A percentile compares a stretch with the other conserved stretches of the same genome.
Evolutionary conservation across 2,797 vertebrate species (phyloP).

Genomic region (Sebastes dallii): DNA sequence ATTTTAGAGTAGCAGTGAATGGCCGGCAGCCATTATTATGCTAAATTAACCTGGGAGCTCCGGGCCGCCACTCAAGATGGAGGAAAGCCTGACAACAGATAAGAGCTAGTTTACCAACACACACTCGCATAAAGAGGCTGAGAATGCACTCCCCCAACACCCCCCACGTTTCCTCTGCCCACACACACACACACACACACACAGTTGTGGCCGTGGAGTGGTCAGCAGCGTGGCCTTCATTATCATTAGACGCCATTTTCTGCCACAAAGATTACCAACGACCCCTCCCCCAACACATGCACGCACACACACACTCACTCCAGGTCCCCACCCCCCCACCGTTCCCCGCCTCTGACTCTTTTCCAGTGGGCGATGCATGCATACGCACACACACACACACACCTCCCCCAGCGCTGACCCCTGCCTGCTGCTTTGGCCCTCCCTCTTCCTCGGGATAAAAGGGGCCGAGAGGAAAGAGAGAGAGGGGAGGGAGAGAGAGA

Average conservation of each 20-base stretch:
- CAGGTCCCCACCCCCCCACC: not conserved
- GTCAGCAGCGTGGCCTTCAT: slow-evolving; percentile 76
- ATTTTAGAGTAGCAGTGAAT: slow-evolving; percentile 77
- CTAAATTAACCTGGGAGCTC: slow-evolving; percentile 81
- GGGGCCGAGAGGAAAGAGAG: slow-evolving; percentile 36
- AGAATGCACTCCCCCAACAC: slow-evolving; percentile 18
- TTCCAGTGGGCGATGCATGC: slow-evolving; percentile 40
- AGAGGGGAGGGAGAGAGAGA: not conserved
- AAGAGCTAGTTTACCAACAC: slow-evolving; percentile 75
- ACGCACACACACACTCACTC: slow-evolving; percentile 12
- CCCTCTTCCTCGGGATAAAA: slow-evolving; percentile 78
- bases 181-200: slow-evolving; percentile 22
- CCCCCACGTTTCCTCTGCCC: slow-evolving; percentile 58
- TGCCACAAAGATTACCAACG: slow-evolving; percentile 72
- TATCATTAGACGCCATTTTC: slow-evolving; percentile 83
- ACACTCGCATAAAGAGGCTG: slow-evolving; percentile 33
- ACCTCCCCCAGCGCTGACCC: slow-evolving; percentile 73
- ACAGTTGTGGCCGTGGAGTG: slow-evolving; percentile 61
- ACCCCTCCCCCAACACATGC: slow-evolving; percentile 64
- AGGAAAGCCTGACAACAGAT: slow-evolving; percentile 76
- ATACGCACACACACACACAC: slow-evolving; percentile 40
- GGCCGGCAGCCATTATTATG: slow-evolving; percentile 80
- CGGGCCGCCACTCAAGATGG: slow-evolving; percentile 78
- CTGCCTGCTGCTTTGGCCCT: slow-evolving; percentile 68
- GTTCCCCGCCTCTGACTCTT: slow-evolving; percentile 36